Base-by-base conservation (phyloP, 2,797 vertebrate species). In the Kryptolebias ocellatus region DNA sequence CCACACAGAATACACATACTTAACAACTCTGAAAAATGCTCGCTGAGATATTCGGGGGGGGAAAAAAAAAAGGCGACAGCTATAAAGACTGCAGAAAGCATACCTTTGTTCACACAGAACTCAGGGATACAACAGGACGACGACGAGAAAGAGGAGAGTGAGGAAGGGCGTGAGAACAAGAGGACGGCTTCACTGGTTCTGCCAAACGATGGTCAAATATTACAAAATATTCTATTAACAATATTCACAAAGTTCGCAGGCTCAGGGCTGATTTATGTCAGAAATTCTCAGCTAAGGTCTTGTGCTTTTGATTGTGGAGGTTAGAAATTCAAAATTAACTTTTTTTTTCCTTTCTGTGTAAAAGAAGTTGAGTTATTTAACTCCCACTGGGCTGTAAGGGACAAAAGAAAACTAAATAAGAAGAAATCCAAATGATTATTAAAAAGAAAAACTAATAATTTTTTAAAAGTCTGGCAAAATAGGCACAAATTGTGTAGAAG, bases 161-260 rank as follows among this genome's bases (percentile, higher is more conserved):
- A 80, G 67, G 72, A 57, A 74, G 69, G 82, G 63, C 71, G 73
- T 80, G 78, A 88, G 75, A 83, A 84, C 83, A 24, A 89, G 87
- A 87, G 76, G 84, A 92, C 90, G 90, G 91, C 90, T 92, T 93
- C 92, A 93, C 90, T 90, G 88, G 89, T 90, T 93, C 92, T 91
- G 93, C 93, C 93, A 92, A 90, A 93, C 88, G 72, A 92, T 94
- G 93, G 89, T 92, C 89, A 93, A 92, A 94, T 94, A 93, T 94
- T 93, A 94, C 92, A 94, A 95, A 95, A 95, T 93, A 94, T 92
- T 88, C 93, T 94, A 93, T 94, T 89, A 92, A 94, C 93, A 93
- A 90, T 94, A 93, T 94, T 94, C 91, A 94, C 93, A 93, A 89
- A 87, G 75, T 89, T 87, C 87, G 78, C 42, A 64, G 90, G 89